Conservation (phyloP, 2,797 vertebrate genomes). For the Sebastes steindachneri region DNA sequence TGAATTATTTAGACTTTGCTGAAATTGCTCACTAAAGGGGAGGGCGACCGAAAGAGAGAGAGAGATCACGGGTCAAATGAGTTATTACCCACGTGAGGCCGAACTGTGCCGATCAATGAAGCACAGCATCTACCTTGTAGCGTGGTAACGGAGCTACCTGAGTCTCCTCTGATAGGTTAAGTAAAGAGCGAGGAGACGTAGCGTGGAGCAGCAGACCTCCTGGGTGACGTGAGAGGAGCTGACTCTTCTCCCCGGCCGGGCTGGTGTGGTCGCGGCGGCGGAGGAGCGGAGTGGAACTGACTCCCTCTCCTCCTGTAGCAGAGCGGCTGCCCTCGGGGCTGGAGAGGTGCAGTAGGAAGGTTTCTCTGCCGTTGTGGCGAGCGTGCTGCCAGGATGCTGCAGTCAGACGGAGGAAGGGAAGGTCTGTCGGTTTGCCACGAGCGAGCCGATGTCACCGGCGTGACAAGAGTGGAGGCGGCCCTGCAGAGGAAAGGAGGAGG, state of each 20-base stretch:
- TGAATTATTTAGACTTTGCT: constrained; percentile 80
- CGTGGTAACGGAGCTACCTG: constrained; percentile 6
- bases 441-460: constrained; percentile 57
- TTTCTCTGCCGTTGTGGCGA: constrained; percentile 49
- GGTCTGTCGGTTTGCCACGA: constrained; percentile 58
- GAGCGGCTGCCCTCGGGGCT: constrained; percentile 60
- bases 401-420: constrained; percentile 52
- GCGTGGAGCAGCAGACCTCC: constrained; percentile 40
- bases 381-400: constrained; percentile 61
- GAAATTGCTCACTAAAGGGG: constrained; percentile 57
- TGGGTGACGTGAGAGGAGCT: constrained; percentile 67
- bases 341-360: constrained; percentile 68
- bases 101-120: constrained; percentile 49
- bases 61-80: constrained; percentile 61
- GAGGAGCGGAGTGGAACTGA: constrained; percentile 45
- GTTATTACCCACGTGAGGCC: constrained; percentile 49
- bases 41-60: constrained; percentile 9
- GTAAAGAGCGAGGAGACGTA: constrained; percentile 36
- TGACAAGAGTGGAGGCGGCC: constrained; percentile 51
- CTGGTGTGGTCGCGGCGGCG: constrained; percentile 56
- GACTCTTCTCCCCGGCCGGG: constrained; percentile 47
- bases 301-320: constrained; percentile 54
- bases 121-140: constrained; percentile 29
- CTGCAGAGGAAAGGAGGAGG: constrained; percentile 48
- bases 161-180: constrained; percentile 21